Conservation (phyloP, 2,888 invertebrate species). For the Troides aeacus region DNA sequence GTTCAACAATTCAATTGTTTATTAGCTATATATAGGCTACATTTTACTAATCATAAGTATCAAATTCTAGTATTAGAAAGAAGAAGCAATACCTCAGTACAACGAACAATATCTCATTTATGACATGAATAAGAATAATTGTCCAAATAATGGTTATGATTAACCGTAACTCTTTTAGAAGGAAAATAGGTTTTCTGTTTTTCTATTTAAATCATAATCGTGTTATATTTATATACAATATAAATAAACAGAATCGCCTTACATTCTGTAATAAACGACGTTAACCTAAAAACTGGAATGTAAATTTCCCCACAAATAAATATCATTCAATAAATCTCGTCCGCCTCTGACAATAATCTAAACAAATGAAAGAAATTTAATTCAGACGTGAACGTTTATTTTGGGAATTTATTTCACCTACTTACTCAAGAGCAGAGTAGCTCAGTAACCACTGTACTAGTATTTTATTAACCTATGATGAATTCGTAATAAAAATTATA, state of each 20-base stretch:
- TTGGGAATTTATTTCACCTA: conserved; percentile 12
- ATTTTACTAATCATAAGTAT: background rate
- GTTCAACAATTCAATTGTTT: no score
- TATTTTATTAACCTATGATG: background rate
- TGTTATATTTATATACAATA: background rate
- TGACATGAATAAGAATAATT: background rate
- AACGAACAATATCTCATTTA: no score
- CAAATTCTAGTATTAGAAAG: no score
- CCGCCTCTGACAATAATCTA: conserved; percentile 14
- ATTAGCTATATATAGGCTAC: background rate
- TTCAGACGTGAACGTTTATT: conserved; percentile 14
- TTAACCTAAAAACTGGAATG: background rate
- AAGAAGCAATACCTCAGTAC: no score
- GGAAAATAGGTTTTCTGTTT: background rate
- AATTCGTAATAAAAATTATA: background rate
- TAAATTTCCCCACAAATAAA: conserved; percentile 1
- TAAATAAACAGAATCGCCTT: background rate
- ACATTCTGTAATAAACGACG: background rate
- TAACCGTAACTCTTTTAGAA: background rate
- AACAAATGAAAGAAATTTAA: conserved; percentile 24
- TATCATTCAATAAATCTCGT: conserved; percentile 15
- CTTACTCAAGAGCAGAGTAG: background rate
- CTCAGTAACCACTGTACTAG: background rate
- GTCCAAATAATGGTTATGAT: background rate
- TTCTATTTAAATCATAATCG: background rate